phyloP scores from a whole-genome alignment of 1,140 invertebrate species.

The Camponotus floridanus region DNA sequence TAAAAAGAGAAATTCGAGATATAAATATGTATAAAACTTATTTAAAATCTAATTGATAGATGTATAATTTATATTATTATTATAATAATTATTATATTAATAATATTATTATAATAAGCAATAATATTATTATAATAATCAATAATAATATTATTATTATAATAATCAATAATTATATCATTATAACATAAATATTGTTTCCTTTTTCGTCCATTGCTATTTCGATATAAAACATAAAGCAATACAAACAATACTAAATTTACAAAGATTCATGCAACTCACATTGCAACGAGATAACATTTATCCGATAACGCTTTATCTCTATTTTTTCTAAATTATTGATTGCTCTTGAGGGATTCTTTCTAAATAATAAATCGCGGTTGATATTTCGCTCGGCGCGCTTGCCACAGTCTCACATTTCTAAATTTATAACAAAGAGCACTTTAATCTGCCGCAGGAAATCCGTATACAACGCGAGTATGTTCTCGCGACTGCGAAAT shows the following conservation, averaged over 20 bases:
- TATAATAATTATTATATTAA: background rate
- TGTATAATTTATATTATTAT: background rate
- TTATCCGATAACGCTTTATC: background rate
- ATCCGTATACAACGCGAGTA: constrained; percentile 55
- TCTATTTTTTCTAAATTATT: constrained; percentile 11
- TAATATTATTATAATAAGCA: too few relatives aligned
- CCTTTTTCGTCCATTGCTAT: background rate
- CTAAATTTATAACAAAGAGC: constrained; percentile 52
- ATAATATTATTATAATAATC: too few relatives aligned
- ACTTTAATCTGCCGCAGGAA: constrained; percentile 57
- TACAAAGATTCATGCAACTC: background rate
- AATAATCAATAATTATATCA: too few relatives aligned
- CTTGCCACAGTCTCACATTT: background rate
- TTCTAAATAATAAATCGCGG: constrained; percentile 52
- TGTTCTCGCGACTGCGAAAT: constrained; percentile 44
- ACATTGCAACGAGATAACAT: background rate
- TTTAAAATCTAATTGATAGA: background rate
- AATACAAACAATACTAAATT: background rate
- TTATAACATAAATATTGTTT: background rate
- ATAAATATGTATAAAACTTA: background rate
- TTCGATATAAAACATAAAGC: background rate
- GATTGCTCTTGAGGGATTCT: constrained; percentile 14
- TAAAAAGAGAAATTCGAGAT: background rate
- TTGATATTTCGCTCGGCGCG: background rate
- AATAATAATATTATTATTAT: too few relatives aligned